Evolutionary conservation across 2,113 vertebrate species (phyloP).

Genomic region (Baryphthengus martii): DNA sequence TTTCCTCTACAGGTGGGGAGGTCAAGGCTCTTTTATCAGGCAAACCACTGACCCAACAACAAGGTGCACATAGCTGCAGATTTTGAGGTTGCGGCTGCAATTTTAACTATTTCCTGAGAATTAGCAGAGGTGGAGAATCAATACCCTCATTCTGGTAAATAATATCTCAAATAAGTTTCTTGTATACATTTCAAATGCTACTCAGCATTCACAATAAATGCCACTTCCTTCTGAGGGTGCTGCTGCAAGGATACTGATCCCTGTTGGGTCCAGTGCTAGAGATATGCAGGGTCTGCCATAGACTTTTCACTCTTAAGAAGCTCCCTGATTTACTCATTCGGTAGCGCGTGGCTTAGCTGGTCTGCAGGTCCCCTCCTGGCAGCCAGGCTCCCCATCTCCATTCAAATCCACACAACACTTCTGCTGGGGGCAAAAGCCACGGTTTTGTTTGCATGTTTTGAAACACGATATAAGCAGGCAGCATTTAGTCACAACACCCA

Average conservation of each 20-base stretch:
- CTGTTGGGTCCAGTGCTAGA: not conserved
- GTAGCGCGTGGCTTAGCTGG: not conserved
- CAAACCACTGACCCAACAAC: not conserved
- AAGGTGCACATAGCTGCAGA: not conserved
- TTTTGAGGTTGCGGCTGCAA: not conserved
- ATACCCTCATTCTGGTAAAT: not conserved
- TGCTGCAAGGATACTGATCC: not conserved
- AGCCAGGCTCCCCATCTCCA: rapidly evolving
- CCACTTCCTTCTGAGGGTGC: not conserved
- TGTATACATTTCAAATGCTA: not conserved
- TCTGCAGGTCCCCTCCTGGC: not conserved
- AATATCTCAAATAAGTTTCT: not conserved
- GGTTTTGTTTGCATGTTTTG: not conserved
- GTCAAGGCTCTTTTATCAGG: not conserved
- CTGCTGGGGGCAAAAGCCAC: not conserved
- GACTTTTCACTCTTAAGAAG: not conserved
- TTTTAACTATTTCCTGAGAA: not conserved
- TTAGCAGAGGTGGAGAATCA: not conserved
- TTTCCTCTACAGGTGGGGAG: not conserved
- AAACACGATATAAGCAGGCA: not conserved
- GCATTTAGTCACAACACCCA: not conserved
- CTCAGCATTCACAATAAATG: not conserved
- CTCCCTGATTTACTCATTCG: not conserved
- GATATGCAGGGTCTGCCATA: not conserved
- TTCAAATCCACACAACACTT: not conserved